Percentiles rank a stretch among this genome's conserved stretches.
phyloP scores from a whole-genome alignment of 2,113 vertebrate genomes.

The Gymnarchus niloticus region DNA sequence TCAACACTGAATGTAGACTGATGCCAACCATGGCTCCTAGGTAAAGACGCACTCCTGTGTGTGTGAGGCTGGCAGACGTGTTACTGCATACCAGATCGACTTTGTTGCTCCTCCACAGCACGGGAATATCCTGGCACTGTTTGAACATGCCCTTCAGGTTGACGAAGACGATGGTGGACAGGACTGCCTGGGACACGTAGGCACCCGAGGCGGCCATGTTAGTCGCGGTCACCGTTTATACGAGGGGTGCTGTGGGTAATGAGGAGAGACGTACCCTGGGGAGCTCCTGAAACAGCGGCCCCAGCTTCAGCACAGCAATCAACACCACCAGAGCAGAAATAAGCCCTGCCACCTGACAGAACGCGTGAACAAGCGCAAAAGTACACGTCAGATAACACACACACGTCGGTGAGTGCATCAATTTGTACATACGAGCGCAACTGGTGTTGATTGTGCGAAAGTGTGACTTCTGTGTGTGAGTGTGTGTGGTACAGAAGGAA shows the following conservation, averaged over 20 bases:
- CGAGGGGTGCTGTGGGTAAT: neutral
- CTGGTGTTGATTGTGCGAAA: too few species aligned
- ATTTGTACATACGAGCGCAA: neutral
- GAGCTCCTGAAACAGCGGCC: constrained; percentile 80
- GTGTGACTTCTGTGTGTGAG: too few species aligned
- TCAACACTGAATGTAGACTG: neutral
- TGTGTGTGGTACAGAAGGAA: too few species aligned
- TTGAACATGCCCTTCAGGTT: constrained; percentile 91
- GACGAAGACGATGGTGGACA: constrained; percentile 75
- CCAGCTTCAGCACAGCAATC: constrained; percentile 83
- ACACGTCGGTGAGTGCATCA: neutral
- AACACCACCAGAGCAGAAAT: constrained; percentile 77
- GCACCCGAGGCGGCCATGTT: neutral
- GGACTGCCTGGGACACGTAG: constrained; percentile 68
- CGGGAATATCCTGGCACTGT: constrained; percentile 70
- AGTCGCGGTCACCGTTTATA: constrained; percentile 45
- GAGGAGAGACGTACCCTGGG: constrained; percentile 73
- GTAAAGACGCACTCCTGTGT: neutral
- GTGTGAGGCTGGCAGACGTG: constrained; percentile 47
- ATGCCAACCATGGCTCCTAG: neutral
- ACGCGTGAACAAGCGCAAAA: constrained; percentile 26
- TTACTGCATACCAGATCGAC: constrained; percentile 77
- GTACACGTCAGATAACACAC: neutral
- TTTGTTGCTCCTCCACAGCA: constrained; percentile 75
- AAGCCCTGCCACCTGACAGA: constrained; percentile 72